These are phyloP conservation scores for Tursiops truncatus DNA, from an alignment of 2,113 vertebrate genomes.

Conservation along the genomic window DNA sequence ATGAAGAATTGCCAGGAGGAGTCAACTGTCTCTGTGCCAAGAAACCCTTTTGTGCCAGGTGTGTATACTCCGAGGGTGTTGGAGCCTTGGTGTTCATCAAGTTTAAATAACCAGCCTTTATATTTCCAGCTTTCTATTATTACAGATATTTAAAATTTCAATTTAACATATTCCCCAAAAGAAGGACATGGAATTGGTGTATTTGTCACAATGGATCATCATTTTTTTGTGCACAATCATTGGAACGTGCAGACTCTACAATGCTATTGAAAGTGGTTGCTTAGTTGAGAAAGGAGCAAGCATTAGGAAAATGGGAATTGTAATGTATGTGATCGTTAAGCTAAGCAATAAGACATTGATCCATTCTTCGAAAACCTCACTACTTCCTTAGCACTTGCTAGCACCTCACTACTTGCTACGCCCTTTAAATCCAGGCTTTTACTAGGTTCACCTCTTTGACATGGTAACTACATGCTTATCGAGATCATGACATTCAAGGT, in stretches of 20 bases:
- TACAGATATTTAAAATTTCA: neutral
- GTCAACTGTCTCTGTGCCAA: neutral
- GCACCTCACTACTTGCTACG: neutral
- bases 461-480: neutral
- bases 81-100: neutral
- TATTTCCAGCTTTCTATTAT: neutral
- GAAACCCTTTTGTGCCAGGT: neutral
- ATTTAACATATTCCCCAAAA: neutral
- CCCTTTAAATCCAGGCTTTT: neutral
- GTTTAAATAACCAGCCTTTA: neutral
- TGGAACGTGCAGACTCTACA: neutral
- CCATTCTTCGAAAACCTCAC: neutral
- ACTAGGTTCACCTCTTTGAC: neutral
- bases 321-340: constrained; percentile 8
- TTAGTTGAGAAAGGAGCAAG: neutral
- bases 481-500: neutral
- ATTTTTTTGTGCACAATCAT: neutral
- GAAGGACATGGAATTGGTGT: neutral
- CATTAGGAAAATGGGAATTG: neutral
- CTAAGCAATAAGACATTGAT: neutral
- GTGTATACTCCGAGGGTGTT: neutral
- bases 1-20: neutral
- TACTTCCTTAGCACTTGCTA: neutral
- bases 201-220: neutral
- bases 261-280: neutral